phyloP scores from a whole-genome alignment of 92 coral and sea anemone genomes.

The Umimayanthus chanpuru region DNA sequence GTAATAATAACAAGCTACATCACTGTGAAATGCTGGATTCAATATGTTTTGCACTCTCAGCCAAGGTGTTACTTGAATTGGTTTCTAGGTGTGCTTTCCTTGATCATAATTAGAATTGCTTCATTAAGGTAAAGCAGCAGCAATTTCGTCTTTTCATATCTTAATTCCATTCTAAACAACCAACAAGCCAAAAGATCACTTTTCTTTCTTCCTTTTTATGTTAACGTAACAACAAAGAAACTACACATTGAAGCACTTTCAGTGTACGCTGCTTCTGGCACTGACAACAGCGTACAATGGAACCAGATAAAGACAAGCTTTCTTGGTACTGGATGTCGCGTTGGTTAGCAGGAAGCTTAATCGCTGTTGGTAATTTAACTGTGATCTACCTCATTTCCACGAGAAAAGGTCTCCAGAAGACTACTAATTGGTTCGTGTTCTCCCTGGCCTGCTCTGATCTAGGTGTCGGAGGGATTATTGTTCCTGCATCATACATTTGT shows the following conservation, averaged over 20 bases:
- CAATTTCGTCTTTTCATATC: neutral
- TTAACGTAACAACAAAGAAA: neutral
- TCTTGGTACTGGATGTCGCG: conserved; percentile 12
- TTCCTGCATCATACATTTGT: conserved; percentile 16
- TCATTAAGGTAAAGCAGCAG: neutral
- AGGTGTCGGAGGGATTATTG: conserved; percentile 3
- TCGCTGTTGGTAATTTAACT: neutral
- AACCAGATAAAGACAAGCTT: neutral
- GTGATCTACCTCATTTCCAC: conserved; percentile 23
- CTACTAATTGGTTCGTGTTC: conserved; percentile 4
- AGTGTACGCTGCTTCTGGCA: no score
- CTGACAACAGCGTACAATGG: neutral
- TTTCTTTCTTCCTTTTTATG: neutral
- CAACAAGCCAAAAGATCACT: neutral
- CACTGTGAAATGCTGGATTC: no score
- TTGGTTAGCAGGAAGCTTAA: neutral
- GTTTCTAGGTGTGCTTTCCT: no score
- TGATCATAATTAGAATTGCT: neutral
- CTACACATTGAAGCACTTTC: neutral
- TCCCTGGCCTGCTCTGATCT: conserved; percentile 16
- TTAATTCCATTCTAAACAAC: neutral
- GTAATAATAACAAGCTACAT: no score
- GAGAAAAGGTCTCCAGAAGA: neutral
- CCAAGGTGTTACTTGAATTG: no score
- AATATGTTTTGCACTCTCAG: no score